Conservation (phyloP, 2,888 invertebrate species). For the Sesia apiformis region DNA sequence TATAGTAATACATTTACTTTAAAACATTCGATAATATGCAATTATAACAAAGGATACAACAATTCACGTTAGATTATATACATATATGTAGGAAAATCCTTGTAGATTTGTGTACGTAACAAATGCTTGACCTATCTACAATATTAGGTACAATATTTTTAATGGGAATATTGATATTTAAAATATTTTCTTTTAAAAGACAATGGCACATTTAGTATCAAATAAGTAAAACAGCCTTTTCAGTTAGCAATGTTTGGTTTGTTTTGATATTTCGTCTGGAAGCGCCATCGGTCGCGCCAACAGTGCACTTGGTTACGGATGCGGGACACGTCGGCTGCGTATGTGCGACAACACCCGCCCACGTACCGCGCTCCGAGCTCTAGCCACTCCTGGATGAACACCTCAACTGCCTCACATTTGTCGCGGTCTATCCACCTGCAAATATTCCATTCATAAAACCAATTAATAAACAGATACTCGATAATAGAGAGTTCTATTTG, state of each 20-base stretch:
- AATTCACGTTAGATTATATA: too few species aligned
- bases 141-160: background rate
- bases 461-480: too few species aligned
- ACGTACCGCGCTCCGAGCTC: conserved; percentile 87
- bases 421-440: conserved; percentile 83
- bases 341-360: conserved; percentile 94
- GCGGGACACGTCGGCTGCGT: conserved; percentile 84
- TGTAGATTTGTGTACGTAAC: too few species aligned
- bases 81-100: too few species aligned
- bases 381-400: conserved; percentile 86
- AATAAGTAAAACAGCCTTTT: background rate
- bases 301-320: conserved; percentile 78
- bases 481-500: too few species aligned
- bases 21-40: too few species aligned
- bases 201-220: background rate
- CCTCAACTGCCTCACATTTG: conserved; percentile 80
- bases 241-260: background rate
- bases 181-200: background rate
- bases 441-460: conserved; percentile 6
- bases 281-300: conserved; percentile 60
- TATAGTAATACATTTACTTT: too few species aligned
- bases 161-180: background rate
- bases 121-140: too few species aligned
- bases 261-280: conserved; percentile 29
- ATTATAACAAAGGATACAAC: too few species aligned